Base-by-base conservation (phyloP, 2,113 vertebrate species). In the Coryphaenoides rupestris region DNA sequence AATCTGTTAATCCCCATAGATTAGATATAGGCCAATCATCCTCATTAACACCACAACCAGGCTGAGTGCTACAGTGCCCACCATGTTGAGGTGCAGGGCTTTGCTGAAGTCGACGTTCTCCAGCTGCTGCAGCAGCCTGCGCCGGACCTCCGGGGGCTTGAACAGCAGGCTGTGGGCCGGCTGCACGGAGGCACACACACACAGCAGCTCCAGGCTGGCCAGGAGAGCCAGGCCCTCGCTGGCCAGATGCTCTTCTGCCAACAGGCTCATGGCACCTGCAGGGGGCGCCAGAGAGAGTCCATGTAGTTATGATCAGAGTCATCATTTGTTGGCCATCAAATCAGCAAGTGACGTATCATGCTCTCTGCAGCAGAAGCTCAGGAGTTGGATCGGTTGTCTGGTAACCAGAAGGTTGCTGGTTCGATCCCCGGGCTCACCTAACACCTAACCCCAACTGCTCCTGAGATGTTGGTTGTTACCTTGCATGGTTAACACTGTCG, bases 221-320 rank as follows among this genome's bases (percentile, higher is more conserved):
- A 98, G 91, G 59, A 95, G 77, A 40, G 95, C 92, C 19, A 89
- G 78, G 83, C 96, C 95, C 73, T 93, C 93, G n/a, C 91, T 92
- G 60, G 86, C 85, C 65, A 98, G 77, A 56, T 91, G 87, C 21
- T 97, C 91, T 66, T 94, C 92, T 62, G 91, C 87, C 69, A 99
- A 80, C 15, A 93, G 89, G 82, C 90, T 93, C 76, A 89, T 81
- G 16, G 94, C 92, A 81, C 94, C 97, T 98, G 75, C 33, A 40
- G 33, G 49, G 77, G 24, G 28, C 15, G 54, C 16, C 12, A 52
- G 12, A 57, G 46, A 19, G 3, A 19, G 58, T 53, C 17, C 7
- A 59, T n/a, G 19, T 14, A 54, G n/a, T 19, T 54, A 21, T 9
- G 14, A n/a, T 21, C 5, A 54, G 16, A 76, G n/a, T n/a, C n/a